phyloP scores from a whole-genome alignment of 2,888 invertebrate species.

The Microctonus brassicae region DNA sequence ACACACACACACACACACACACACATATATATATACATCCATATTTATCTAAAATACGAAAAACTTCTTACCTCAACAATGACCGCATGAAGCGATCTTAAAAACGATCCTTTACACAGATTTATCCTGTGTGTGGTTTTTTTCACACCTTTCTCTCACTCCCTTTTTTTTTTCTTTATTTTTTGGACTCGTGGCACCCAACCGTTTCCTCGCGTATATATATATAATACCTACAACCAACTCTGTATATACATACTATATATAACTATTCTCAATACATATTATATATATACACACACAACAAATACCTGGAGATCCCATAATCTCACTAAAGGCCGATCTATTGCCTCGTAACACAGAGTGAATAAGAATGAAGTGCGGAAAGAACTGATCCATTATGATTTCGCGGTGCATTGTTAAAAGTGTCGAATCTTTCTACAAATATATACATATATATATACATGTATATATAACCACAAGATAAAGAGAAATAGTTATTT shows the following conservation, averaged over 20 bases:
- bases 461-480: constrained; percentile 69
- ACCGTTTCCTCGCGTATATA: constrained; percentile 48
- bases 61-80: constrained; percentile 68
- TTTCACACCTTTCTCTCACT: constrained; percentile 62
- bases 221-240: too few species aligned
- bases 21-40: constrained; percentile 27
- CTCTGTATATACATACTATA: too few species aligned
- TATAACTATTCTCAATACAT: constrained; percentile 12
- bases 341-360: constrained; percentile 44
- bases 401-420: constrained; percentile 64
- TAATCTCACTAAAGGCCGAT: constrained; percentile 61
- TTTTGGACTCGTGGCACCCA: constrained; percentile 51
- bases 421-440: constrained; percentile 69
- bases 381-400: constrained; percentile 61
- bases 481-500: constrained; percentile 45
- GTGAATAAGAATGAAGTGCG: not conserved
- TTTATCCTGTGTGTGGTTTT: constrained; percentile 60
- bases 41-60: constrained; percentile 50
- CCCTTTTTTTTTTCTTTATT: constrained; percentile 8
- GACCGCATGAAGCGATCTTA: constrained; percentile 58
- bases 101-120: constrained; percentile 60
- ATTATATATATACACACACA: constrained; percentile 52
- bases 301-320: constrained; percentile 59
- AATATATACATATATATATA: too few species aligned
- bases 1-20: not conserved